Evolutionary conservation across 2,888 invertebrate species (phyloP).

Genomic region (Drosophila neotestacea): DNA sequence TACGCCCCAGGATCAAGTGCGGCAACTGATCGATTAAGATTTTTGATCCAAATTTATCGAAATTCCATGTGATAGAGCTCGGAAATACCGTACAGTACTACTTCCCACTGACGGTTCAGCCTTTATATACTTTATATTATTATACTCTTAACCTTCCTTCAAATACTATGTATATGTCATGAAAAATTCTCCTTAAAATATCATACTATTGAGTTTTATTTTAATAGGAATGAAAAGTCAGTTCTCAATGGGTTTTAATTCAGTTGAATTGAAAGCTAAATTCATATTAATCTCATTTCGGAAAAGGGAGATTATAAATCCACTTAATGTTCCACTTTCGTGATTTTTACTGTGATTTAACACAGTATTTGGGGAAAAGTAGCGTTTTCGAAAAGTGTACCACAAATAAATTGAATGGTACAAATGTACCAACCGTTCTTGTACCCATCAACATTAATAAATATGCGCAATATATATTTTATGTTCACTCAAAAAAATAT

Average conservation of each 20-base stretch:
- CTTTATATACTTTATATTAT: background rate
- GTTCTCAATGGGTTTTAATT: too few species aligned
- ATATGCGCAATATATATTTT: background rate
- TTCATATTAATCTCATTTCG: too few species aligned
- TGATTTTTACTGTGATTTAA: too few species aligned
- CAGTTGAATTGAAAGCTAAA: background rate
- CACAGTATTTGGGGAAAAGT: too few species aligned
- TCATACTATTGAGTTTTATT: background rate
- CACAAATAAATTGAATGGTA: too few species aligned
- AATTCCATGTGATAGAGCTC: conserved; percentile 48
- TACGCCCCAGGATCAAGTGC: conserved; percentile 82
- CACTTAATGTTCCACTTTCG: too few species aligned
- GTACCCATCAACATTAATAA: background rate
- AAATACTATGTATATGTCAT: conserved; percentile 3
- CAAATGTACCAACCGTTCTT: background rate
- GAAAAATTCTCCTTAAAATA: conserved; percentile 8
- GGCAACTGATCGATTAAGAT: conserved; percentile 70
- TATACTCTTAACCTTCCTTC: background rate
- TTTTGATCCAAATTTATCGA: background rate
- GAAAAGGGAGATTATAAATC: too few species aligned
- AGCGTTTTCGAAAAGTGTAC: too few species aligned
- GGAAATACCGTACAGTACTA: conserved; percentile 3
- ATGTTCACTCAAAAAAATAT: conserved; percentile 35
- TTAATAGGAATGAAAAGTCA: background rate
- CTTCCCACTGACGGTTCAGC: background rate